Conservation (phyloP, 2,797 vertebrate species). For the Sebastolobus altivelis region DNA sequence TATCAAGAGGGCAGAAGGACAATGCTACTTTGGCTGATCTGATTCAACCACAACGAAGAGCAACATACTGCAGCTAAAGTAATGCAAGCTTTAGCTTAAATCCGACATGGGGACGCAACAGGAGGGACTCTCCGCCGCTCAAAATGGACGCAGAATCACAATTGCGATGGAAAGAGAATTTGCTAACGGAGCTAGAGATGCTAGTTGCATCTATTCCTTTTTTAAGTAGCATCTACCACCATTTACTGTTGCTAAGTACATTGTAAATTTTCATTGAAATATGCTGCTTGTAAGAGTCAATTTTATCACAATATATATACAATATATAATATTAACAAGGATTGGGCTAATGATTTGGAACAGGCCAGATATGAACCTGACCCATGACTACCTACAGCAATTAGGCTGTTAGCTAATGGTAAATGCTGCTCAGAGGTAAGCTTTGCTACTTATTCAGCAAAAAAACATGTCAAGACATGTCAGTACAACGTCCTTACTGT, state of each 20-base stretch:
- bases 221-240: background rate
- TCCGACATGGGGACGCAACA: constrained; percentile 31
- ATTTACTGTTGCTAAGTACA: background rate
- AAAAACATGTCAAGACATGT: constrained; percentile 59
- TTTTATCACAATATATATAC: background rate
- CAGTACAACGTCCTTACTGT: constrained; percentile 37
- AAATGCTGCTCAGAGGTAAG: constrained; percentile 15
- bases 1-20: constrained; percentile 63
- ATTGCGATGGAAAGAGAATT: background rate
- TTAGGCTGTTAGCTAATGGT: constrained; percentile 16
- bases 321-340: background rate
- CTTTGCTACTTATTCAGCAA: constrained; percentile 35
- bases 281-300: background rate
- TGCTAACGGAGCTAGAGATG: background rate
- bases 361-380: constrained; percentile 25
- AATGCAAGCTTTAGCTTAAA: constrained; percentile 44
- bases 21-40: constrained; percentile 69
- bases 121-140: background rate
- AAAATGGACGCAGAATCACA: constrained; percentile 44
- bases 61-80: constrained; percentile 30
- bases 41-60: constrained; percentile 47
- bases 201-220: background rate
- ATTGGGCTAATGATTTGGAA: constrained; percentile 6
- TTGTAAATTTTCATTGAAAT: background rate
- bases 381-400: constrained; percentile 28